Evolutionary conservation across 2,113 vertebrate genomes (phyloP).

Genomic region (Rutilus rutilus): DNA sequence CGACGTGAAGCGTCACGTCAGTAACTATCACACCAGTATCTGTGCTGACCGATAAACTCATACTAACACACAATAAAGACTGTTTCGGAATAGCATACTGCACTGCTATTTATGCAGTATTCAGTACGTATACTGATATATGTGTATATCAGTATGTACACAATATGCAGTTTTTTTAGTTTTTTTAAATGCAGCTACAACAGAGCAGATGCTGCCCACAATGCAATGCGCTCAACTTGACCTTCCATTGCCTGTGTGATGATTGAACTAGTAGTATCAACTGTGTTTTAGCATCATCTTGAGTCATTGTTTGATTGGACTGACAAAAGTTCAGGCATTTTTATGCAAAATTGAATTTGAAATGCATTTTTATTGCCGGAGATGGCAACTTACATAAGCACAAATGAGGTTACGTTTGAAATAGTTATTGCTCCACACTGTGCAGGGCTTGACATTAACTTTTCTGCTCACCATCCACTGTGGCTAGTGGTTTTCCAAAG

Average conservation of each 20-base stretch:
- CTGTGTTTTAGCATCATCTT: not conserved
- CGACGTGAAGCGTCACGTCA: constrained; percentile 96
- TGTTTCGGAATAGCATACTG: not conserved
- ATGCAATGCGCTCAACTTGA: not conserved
- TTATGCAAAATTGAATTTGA: not conserved
- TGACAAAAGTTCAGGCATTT: not conserved
- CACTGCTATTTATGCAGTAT: not conserved
- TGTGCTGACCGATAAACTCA: not conserved
- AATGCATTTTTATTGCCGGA: not conserved
- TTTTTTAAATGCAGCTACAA: not conserved
- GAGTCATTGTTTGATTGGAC: not conserved
- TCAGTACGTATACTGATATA: not conserved
- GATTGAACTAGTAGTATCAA: not conserved
- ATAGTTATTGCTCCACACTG: not conserved
- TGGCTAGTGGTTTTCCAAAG: too few species aligned
- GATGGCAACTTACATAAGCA: not conserved
- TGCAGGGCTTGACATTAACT: too few species aligned
- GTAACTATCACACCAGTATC: constrained; percentile 62
- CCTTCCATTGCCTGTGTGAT: not conserved
- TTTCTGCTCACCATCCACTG: too few species aligned
- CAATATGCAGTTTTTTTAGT: not conserved
- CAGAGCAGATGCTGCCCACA: not conserved
- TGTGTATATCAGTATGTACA: not conserved
- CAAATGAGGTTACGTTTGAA: not conserved
- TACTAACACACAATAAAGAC: not conserved